phyloP scores from a whole-genome alignment of 2,113 vertebrate genomes.

The Alosa alosa region DNA sequence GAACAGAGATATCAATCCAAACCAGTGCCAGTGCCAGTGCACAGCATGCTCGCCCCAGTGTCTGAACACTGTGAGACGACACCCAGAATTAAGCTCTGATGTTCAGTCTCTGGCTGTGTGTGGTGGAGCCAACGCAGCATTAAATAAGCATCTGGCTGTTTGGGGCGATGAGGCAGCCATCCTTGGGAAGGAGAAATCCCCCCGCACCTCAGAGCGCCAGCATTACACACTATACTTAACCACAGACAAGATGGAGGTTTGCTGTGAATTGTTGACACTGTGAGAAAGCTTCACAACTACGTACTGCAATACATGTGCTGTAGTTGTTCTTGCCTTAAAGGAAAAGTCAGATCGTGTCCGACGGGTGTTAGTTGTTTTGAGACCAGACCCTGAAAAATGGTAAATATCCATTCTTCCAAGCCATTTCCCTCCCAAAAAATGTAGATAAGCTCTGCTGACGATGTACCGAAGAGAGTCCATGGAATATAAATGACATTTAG shows the following conservation, averaged over 20 bases:
- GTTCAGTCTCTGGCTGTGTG: constrained; percentile 59
- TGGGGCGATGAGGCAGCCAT: constrained; percentile 55
- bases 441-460: background rate
- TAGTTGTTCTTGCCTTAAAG: background rate
- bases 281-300: background rate
- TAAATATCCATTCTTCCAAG: background rate
- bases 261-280: background rate
- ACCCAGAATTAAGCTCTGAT: constrained; percentile 58
- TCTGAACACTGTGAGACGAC: constrained; percentile 61
- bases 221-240: background rate
- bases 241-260: background rate
- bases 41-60: constrained; percentile 25
- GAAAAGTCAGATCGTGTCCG: background rate
- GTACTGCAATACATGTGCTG: background rate
- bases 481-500: too few relatives aligned
- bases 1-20: background rate
- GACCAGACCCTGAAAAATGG: background rate
- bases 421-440: background rate
- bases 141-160: constrained; percentile 68
- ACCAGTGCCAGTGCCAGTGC: background rate
- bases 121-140: constrained; percentile 57
- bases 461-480: too few relatives aligned
- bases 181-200: constrained; percentile 39
- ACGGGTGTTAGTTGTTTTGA: background rate
- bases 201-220: background rate